Conservation (phyloP, 2,797 vertebrate species). For the Balearica regulorum region DNA sequence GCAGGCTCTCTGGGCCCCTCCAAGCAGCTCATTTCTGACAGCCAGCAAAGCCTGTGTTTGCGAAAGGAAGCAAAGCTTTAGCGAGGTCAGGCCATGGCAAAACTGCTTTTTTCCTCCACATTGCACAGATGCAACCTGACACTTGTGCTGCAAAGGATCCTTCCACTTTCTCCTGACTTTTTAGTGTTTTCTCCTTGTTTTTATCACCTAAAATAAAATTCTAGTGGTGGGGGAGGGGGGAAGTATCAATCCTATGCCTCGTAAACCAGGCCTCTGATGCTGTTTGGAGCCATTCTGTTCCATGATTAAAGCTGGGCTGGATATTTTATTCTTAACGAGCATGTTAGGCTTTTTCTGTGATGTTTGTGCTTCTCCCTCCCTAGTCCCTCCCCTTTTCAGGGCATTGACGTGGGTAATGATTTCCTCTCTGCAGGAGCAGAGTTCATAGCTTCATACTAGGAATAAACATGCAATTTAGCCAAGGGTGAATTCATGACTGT, state of each 20-base stretch:
- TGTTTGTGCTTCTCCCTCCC: neutral
- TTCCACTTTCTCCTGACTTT: neutral
- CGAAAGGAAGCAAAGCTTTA: neutral
- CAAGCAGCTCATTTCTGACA: neutral
- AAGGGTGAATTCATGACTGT: neutral
- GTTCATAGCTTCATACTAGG: neutral
- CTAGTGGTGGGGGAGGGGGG: accelerated
- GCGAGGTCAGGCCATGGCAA: accelerated
- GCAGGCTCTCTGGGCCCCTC: no score
- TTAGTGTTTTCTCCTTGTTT: neutral
- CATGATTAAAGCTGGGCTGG: neutral
- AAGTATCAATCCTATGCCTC: neutral
- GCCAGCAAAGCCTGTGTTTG: accelerated
- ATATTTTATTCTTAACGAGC: neutral
- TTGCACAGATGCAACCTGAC: neutral
- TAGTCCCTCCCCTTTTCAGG: neutral
- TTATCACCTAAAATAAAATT: neutral
- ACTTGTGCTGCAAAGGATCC: neutral
- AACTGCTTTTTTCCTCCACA: neutral
- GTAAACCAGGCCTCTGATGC: neutral
- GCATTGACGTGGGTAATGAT: constrained; percentile 3
- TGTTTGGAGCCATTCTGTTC: neutral
- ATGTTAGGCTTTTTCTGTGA: neutral
- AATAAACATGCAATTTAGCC: constrained; percentile 33
- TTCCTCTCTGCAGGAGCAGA: constrained; percentile 21